Conservation (phyloP, 2,888 invertebrate species). For the Baccha elongata region DNA sequence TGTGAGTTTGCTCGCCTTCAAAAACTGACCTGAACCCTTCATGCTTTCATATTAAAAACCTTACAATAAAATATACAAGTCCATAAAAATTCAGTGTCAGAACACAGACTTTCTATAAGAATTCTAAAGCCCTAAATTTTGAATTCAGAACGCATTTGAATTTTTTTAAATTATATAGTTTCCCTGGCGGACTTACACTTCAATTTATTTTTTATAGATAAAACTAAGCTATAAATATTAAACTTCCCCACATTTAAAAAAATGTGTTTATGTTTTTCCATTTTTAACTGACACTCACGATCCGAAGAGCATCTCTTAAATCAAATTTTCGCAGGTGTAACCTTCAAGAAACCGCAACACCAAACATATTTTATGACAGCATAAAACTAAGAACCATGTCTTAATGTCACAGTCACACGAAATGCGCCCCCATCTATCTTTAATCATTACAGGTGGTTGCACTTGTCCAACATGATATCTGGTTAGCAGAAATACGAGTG, state of each 20-base stretch:
- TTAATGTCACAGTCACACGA: conserved; percentile 49
- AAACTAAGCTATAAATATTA: no score
- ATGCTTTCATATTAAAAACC: no score
- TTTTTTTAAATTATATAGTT: no score
- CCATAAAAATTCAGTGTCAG: no score
- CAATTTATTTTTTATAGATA: no score
- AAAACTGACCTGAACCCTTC: no score
- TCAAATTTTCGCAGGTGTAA: conserved; percentile 32
- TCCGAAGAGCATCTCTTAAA: conserved; percentile 10
- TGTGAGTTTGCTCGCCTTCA: no score
- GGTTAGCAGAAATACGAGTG: background rate
- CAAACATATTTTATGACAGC: conserved; percentile 34
- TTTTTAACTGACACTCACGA: conserved; percentile 13
- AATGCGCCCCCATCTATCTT: background rate
- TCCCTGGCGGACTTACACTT: background rate
- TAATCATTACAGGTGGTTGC: conserved; percentile 16
- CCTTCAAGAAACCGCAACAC: conserved; percentile 19
- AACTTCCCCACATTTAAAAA: background rate
- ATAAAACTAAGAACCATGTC: conserved; percentile 38
- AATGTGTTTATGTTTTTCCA: background rate
- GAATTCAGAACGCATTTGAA: no score
- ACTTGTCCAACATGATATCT: conserved; percentile 5
- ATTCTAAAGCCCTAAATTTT: no score
- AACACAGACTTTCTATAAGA: no score
- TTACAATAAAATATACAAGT: no score